phyloP scores from a whole-genome alignment of 1,140 invertebrate species.

The Drosophila ficusphila region DNA sequence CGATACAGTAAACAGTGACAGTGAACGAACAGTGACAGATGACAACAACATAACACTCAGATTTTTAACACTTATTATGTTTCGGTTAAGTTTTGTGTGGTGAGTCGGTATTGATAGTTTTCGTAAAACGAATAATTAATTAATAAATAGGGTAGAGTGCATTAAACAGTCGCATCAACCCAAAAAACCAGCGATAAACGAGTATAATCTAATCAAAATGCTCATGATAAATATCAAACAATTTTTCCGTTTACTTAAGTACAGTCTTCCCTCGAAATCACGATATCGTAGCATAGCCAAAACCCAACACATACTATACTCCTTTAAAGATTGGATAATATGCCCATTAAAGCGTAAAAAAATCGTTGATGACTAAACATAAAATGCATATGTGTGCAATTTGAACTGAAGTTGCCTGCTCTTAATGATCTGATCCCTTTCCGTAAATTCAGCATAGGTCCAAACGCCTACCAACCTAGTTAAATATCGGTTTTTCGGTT shows the following conservation, averaged over 20 bases:
- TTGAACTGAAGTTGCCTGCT: constrained; percentile 60
- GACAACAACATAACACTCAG: constrained; percentile 72
- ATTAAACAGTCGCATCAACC: constrained; percentile 1
- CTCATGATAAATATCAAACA: constrained; percentile 13
- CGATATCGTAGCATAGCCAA: constrained; percentile 3
- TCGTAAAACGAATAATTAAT: constrained; percentile 6
- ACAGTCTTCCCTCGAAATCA: constrained; percentile 37
- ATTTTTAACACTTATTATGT: constrained; percentile 51
- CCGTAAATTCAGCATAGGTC: constrained; percentile 14
- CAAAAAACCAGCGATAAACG: constrained; percentile 20
- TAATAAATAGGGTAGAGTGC: not conserved
- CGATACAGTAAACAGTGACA: constrained; percentile 54
- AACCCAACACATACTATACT: no score
- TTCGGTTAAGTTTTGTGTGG: not conserved
- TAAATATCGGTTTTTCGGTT: constrained; percentile 41
- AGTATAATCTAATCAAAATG: constrained; percentile 16
- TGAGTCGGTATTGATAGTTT: not conserved
- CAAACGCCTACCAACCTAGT: constrained; percentile 30
- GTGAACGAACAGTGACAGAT: constrained; percentile 60
- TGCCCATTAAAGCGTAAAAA: constrained; percentile 18
- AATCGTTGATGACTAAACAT: constrained; percentile 38
- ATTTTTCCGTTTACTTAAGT: constrained; percentile 6
- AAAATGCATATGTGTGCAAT: constrained; percentile 52
- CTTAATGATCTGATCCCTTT: constrained; percentile 4
- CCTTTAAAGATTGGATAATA: constrained; percentile 14